Base-by-base conservation (phyloP, 2,113 vertebrate genomes). In the Narcine bancroftii region DNA sequence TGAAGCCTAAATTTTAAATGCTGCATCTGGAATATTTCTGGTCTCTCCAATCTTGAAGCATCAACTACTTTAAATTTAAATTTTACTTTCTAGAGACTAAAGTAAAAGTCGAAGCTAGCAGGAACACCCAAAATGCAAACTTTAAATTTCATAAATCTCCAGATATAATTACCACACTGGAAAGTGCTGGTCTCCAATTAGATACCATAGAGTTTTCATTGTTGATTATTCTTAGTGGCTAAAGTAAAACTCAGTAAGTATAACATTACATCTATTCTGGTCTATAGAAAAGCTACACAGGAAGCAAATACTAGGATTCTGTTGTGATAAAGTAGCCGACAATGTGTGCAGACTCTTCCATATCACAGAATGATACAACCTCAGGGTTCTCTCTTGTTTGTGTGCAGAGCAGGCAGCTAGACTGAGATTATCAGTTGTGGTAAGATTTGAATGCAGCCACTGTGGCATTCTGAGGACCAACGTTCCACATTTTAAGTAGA, bases 371-470 rank as follows among this genome's bases (percentile, higher is more conserved):
- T 36, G 47, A 63, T 33, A 56, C 50, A 17, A 24, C 53, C 56
- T 10, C n/a, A 29, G 6, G 13, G 53, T 17, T 33, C 6, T 45
- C 45, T 3, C 24, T 39, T 24, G 85, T 26, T 89, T 66, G 24
- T 63, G 60, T 89, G 36, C 85, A 89, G 1, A 89, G 56, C 60
- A n/a, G n/a, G 42, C 85, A 65, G 85, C 85, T 42, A 36, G 85
- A n/a, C n/a, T n/a, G n/a, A 65, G 85, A 24, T 39, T 65, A 17
- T 65, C 56, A 89, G 60, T 11, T 65, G 56, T 17, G 29, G 56
- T 36, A 17, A 56, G 65, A 89, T 65, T 36, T 66, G 56, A 42
- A 65, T 24, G 85, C 79, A 65, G 17, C 85, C 36, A 66, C 85
- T 65, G 21, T 89, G 60, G 1, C 7, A 65, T 89, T 65, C 39